phyloP scores from a whole-genome alignment of 2,797 vertebrate genomes.

The Coregonus sp. region DNA sequence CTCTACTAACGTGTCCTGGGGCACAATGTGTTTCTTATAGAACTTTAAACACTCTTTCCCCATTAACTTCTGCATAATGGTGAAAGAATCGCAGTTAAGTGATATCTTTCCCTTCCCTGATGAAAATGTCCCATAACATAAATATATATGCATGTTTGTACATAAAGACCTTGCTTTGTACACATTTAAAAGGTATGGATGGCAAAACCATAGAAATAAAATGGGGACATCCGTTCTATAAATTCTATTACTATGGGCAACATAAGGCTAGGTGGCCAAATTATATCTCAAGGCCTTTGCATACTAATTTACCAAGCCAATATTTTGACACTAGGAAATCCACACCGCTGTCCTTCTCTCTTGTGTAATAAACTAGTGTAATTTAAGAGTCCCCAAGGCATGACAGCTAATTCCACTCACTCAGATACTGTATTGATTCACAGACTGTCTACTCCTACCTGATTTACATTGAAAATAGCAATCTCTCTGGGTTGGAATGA shows the following conservation, averaged over 20 bases:
- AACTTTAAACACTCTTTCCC: constrained; percentile 54
- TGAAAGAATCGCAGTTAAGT: constrained; percentile 18
- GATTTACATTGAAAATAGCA: constrained; percentile 65
- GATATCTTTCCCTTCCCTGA: not conserved
- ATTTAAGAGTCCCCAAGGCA: constrained; percentile 64
- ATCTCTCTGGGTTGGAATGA: constrained; percentile 55
- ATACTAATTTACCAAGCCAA: constrained; percentile 43
- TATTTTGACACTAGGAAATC: constrained; percentile 65
- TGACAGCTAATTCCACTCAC: constrained; percentile 60
- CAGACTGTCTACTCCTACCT: constrained; percentile 44
- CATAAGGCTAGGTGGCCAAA: constrained; percentile 6
- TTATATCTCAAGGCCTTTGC: constrained; percentile 57
- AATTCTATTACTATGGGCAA: no score
- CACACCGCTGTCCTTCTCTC: constrained; percentile 34
- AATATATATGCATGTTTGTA: not conserved
- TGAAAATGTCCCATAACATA: no score
- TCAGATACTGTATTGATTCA: constrained; percentile 56
- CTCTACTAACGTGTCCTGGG: constrained; percentile 45
- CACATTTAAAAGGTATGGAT: not conserved
- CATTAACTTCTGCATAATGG: constrained; percentile 28
- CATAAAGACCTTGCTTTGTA: constrained; percentile 38
- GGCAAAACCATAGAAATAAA: no score
- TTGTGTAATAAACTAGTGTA: constrained; percentile 65
- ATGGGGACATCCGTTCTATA: no score
- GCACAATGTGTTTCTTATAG: constrained; percentile 49